Conservation (phyloP, 2,113 vertebrate species). For the Nesoenas mayeri region DNA sequence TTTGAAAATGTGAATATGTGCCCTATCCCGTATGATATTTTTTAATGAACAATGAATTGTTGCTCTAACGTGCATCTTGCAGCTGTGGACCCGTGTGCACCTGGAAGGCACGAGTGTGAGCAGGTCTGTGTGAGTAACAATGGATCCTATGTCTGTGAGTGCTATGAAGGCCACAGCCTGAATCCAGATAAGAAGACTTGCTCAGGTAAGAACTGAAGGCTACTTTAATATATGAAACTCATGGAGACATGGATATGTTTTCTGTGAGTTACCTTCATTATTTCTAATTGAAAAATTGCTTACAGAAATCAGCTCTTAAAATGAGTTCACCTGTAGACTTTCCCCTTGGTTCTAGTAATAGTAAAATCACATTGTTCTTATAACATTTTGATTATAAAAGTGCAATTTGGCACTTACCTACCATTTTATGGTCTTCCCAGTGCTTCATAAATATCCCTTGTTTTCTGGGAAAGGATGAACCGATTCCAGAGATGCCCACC, state of each 20-base stretch:
- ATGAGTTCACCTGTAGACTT: background rate
- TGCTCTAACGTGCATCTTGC: background rate
- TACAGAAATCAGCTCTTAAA: background rate
- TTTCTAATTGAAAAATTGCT: background rate
- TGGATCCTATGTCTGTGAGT: constrained; percentile 83
- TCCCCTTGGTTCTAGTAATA: background rate
- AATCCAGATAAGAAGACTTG: constrained; percentile 88
- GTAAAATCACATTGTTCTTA: background rate
- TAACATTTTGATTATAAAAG: background rate
- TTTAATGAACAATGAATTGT: background rate
- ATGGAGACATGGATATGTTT: background rate
- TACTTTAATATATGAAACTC: background rate
- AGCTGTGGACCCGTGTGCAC: constrained; percentile 85
- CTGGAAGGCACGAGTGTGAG: constrained; percentile 83
- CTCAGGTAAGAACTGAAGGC: constrained; percentile 76
- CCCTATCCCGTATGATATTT: background rate
- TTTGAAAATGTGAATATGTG: background rate
- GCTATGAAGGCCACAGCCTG: constrained; percentile 83
- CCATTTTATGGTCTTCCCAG: background rate
- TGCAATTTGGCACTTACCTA: background rate
- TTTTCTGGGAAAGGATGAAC: background rate
- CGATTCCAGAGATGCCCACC: background rate
- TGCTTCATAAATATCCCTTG: background rate
- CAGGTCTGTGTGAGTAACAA: constrained; percentile 84
- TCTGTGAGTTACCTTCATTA: background rate